A percentile compares a stretch with the other conserved stretches of the same genome.
These are phyloP conservation scores for Semicossyphus pulcher DNA, from an alignment of 2,113 vertebrate genomes.

Conservation along the genomic window DNA sequence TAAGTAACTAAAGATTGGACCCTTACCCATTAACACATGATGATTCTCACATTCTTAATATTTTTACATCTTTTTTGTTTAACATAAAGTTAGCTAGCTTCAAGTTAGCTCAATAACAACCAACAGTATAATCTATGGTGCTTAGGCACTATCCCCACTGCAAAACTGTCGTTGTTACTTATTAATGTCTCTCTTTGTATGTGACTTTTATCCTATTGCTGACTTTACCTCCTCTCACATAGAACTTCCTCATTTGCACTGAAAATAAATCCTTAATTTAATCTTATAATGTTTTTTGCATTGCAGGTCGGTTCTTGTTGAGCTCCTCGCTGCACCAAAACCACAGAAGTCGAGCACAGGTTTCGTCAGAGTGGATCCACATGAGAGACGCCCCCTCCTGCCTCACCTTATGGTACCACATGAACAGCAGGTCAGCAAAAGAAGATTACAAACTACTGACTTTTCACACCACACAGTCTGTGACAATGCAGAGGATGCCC, in stretches of 20 bases:
- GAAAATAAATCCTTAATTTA: background rate
- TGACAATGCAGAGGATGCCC: constrained; percentile 52
- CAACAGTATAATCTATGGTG: too few relatives aligned
- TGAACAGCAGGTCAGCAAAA: constrained; percentile 75
- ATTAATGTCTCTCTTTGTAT: too few relatives aligned
- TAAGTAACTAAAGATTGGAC: too few relatives aligned
- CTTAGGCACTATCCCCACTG: too few relatives aligned
- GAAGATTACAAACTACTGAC: background rate
- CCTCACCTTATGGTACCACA: constrained; percentile 80
- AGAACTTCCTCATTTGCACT: background rate
- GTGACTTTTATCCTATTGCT: too few relatives aligned
- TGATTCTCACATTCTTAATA: too few relatives aligned
- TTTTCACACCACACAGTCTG: constrained; percentile 30
- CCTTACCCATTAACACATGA: too few relatives aligned
- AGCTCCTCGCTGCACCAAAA: constrained; percentile 59
- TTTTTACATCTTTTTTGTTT: too few relatives aligned
- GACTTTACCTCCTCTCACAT: too few relatives aligned
- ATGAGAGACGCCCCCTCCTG: constrained; percentile 56
- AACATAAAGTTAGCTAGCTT: too few relatives aligned
- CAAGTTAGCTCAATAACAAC: too few relatives aligned
- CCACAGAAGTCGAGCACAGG: constrained; percentile 52
- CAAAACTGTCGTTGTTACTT: too few relatives aligned
- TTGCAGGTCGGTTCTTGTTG: constrained; percentile 78
- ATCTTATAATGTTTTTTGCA: constrained; percentile 15
- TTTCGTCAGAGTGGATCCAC: constrained; percentile 79